A percentile compares a stretch with the other conserved stretches of the same genome.
phyloP scores from a whole-genome alignment of 2,113 vertebrate genomes.

The Tinamus guttatus region DNA sequence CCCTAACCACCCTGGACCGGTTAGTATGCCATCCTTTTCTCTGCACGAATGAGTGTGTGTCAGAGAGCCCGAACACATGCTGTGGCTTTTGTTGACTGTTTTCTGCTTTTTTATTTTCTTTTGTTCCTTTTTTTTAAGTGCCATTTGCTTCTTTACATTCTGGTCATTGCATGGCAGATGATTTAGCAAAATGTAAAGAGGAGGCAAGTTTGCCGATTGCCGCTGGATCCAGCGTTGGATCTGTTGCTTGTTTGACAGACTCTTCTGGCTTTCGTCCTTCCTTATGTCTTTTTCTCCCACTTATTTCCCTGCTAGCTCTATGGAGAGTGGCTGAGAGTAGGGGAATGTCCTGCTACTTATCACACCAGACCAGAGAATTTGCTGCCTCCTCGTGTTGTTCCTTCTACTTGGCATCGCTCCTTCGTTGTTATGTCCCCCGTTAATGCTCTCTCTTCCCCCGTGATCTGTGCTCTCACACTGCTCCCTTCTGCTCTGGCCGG shows the following conservation, averaged over 20 bases:
- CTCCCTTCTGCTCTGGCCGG: constrained; percentile 14
- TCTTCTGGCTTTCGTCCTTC: constrained; percentile 16
- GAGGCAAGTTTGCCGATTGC: constrained; percentile 17
- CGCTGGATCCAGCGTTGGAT: background rate
- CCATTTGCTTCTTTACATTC: constrained; percentile 73
- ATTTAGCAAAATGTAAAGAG: constrained; percentile 49
- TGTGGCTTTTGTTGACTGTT: constrained; percentile 73
- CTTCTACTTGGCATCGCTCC: background rate
- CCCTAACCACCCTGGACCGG: constrained; percentile 99
- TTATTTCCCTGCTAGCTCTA: background rate
- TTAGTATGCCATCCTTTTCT: constrained; percentile 95
- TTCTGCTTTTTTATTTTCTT: background rate
- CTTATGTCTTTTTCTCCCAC: constrained; percentile 1
- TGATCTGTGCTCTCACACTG: background rate
- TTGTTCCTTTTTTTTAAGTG: constrained; percentile 30
- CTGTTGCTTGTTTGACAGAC: constrained; percentile 53
- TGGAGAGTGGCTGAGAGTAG: background rate
- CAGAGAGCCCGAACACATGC: constrained; percentile 67
- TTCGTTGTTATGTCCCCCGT: background rate
- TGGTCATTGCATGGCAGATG: constrained; percentile 79
- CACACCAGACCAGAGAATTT: background rate
- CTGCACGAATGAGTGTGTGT: constrained; percentile 87
- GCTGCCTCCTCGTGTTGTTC: background rate
- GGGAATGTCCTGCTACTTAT: background rate
- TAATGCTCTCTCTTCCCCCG: constrained; percentile 1